Percentiles rank a stretch among this genome's conserved stretches.
Evolutionary conservation across 2,888 invertebrate species (phyloP).

Genomic region (Pediacus dermestoides): DNA sequence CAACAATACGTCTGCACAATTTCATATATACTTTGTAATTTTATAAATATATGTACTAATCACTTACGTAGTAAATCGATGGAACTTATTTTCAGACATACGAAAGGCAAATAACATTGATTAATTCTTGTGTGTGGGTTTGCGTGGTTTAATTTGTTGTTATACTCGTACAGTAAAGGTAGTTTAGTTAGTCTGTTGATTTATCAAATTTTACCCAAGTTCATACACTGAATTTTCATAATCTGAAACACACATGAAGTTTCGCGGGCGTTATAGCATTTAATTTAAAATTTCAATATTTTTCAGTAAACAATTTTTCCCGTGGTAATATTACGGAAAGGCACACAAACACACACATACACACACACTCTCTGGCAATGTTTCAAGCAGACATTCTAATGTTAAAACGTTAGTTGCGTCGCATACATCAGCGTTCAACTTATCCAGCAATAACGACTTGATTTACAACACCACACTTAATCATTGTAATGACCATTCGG

Average conservation of each 20-base stretch:
- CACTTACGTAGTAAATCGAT: too few species aligned
- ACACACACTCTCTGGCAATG: conserved; percentile 26
- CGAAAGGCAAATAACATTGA: too few species aligned
- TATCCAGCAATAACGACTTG: conserved; percentile 39
- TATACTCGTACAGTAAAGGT: too few species aligned
- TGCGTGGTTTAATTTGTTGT: too few species aligned
- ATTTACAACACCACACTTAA: conserved; percentile 41
- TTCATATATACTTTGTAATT: conserved; percentile 20
- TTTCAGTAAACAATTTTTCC: conserved; percentile 16
- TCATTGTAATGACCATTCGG: conserved; percentile 41
- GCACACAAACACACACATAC: conserved; percentile 13
- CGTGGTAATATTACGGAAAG: conserved; percentile 12
- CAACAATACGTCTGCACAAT: conserved; percentile 12
- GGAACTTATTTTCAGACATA: too few species aligned
- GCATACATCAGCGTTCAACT: conserved; percentile 34
- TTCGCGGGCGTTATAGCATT: too few species aligned
- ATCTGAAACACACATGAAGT: too few species aligned
- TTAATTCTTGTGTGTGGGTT: too few species aligned
- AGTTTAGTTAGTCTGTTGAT: too few species aligned
- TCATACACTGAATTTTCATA: too few species aligned
- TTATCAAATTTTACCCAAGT: too few species aligned
- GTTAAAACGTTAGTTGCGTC: conserved; percentile 31
- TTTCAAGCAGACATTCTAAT: conserved; percentile 33
- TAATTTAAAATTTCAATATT: conserved; percentile 18
- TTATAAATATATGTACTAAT: conserved; percentile 26